Conservation (phyloP, 2,797 vertebrate species). For the Micrastur ruficollis region DNA sequence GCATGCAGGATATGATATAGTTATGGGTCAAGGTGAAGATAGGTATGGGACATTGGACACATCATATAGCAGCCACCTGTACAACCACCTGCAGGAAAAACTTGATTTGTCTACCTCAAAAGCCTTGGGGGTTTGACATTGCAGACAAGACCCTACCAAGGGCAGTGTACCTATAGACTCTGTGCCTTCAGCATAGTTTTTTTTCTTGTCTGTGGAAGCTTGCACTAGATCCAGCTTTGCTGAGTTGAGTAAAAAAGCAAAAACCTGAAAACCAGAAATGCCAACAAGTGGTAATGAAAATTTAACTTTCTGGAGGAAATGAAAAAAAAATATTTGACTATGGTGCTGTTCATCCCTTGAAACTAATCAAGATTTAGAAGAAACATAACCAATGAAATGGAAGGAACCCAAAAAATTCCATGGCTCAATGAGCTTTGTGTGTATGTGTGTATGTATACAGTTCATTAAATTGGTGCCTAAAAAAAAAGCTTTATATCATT, state of each 20-base stretch:
- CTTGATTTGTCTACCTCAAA: neutral
- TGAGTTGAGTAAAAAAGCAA: neutral
- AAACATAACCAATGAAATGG: neutral
- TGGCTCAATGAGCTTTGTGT: neutral
- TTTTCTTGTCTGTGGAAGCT: neutral
- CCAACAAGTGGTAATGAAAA: neutral
- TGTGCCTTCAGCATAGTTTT: neutral
- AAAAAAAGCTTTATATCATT: neutral
- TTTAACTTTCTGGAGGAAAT: neutral
- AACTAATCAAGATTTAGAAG: neutral
- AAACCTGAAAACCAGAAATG: neutral
- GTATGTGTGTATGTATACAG: neutral
- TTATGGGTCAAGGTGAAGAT: neutral
- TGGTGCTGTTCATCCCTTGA: neutral
- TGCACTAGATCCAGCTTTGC: neutral
- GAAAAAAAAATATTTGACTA: neutral
- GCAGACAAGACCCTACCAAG: neutral
- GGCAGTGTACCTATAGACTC: neutral
- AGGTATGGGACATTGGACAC: neutral
- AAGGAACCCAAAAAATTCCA: neutral
- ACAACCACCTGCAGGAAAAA: neutral
- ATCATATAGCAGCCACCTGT: neutral
- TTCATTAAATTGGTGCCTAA: neutral
- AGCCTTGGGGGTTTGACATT: neutral
- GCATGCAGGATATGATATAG: neutral